These are phyloP conservation scores for Ammodramus savannarum DNA, from an alignment of 2,113 vertebrate species.

Conservation along the genomic window DNA sequence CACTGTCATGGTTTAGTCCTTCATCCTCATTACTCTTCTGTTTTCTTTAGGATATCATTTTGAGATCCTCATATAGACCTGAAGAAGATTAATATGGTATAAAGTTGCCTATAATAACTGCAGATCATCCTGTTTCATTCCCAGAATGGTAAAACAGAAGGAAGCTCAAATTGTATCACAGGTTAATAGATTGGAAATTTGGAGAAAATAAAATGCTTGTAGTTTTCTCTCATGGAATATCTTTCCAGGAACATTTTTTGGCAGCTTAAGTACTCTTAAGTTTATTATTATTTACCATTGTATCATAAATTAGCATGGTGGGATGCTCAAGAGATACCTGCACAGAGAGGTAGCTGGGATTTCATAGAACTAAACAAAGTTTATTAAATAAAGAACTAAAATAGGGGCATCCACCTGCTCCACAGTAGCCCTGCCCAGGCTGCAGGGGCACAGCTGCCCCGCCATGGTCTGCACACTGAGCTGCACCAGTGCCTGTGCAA, in stretches of 20 bases:
- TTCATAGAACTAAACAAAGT: background rate
- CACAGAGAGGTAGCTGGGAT: background rate
- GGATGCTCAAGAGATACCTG: background rate
- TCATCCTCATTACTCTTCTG: background rate
- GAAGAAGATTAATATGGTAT: background rate
- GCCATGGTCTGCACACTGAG: background rate
- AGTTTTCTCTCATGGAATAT: background rate
- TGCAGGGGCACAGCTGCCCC: background rate
- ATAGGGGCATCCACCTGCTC: background rate
- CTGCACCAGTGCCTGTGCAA: background rate
- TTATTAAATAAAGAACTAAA: background rate
- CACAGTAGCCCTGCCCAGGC: background rate
- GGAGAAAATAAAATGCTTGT: background rate
- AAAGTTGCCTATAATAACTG: background rate
- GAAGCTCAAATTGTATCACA: background rate
- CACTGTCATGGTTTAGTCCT: background rate
- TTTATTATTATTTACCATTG: background rate
- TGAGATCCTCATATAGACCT: background rate
- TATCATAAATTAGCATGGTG: background rate
- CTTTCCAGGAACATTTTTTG: background rate
- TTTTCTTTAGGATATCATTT: background rate
- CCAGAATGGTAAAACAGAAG: background rate
- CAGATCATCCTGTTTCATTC: background rate
- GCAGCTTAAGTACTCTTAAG: background rate
- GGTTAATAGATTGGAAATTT: background rate